These are phyloP conservation scores for Seira ritae DNA, from an alignment of 2,888 invertebrate genomes.

Conservation along the genomic window DNA sequence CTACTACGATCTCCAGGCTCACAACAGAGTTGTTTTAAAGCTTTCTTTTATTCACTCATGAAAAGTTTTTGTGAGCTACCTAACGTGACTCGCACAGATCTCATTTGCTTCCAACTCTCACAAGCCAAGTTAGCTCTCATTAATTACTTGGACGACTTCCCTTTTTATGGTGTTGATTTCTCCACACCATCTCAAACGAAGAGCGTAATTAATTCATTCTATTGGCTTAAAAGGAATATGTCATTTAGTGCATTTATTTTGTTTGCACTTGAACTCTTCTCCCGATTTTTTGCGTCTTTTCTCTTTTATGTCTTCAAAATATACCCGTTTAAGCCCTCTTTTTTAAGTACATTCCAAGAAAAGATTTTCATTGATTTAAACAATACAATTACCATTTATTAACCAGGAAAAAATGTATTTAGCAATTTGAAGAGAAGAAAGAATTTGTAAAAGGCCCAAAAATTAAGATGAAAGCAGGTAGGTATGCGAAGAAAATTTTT, in stretches of 20 bases:
- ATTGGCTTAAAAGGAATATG: conserved; percentile 54
- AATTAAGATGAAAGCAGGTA: no score
- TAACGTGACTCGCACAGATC: conserved; percentile 26
- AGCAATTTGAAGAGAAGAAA: no score
- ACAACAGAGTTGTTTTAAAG: no score
- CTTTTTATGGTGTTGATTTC: conserved; percentile 63
- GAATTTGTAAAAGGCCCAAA: no score
- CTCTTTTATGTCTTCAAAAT: conserved; percentile 11
- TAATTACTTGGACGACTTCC: conserved; percentile 62
- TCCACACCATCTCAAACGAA: conserved; percentile 52
- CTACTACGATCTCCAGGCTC: no score
- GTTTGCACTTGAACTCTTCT: conserved; percentile 30
- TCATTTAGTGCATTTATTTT: conserved; percentile 61
- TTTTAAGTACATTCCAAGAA: no score
- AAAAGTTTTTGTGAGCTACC: conserved; percentile 2
- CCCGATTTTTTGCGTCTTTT: conserved; percentile 9
- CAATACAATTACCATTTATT: no score
- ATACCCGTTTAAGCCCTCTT: no score
- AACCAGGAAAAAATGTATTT: no score
- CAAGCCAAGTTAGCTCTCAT: conserved; percentile 46
- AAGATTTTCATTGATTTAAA: no score
- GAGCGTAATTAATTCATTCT: conserved; percentile 62
- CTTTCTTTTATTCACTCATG: no score
- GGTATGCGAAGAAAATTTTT: no score
- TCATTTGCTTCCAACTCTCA: conserved; percentile 25